Evolutionary conservation across 2,888 invertebrate species (phyloP).

Genomic region (Eugnorisma glareosa): DNA sequence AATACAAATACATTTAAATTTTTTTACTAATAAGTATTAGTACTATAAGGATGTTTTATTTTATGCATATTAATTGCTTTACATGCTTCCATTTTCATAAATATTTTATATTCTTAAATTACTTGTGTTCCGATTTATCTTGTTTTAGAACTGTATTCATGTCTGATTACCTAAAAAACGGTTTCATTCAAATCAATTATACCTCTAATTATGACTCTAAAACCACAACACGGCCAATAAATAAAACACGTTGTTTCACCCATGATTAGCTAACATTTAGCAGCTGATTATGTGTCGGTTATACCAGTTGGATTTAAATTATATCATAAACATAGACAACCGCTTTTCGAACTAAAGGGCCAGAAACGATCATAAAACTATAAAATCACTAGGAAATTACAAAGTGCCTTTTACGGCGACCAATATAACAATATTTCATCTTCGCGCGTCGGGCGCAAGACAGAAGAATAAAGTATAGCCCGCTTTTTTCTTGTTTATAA

Average conservation of each 20-base stretch:
- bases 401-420: conserved; percentile 84
- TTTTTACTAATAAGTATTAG: neutral
- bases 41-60: neutral
- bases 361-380: conserved; percentile 84
- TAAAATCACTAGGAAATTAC: conserved; percentile 86
- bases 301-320: conserved; percentile 74
- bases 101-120: neutral
- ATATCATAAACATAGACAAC: conserved; percentile 79
- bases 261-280: conserved; percentile 75
- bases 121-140: neutral
- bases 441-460: conserved; percentile 76
- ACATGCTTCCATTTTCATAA: neutral
- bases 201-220: conserved; percentile 59
- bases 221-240: conserved; percentile 63
- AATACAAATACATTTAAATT: no score
- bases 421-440: conserved; percentile 88
- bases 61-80: neutral
- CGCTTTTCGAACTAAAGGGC: conserved; percentile 78
- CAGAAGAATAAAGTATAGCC: conserved; percentile 68
- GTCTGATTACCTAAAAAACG: conserved; percentile 1
- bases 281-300: conserved; percentile 81
- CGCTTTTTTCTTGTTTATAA: conserved; percentile 75
- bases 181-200: conserved; percentile 38
- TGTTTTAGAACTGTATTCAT: neutral
- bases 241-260: conserved; percentile 69